phyloP scores from a whole-genome alignment of 1,140 invertebrate species.

The Bombus haemorrhoidalis region DNA sequence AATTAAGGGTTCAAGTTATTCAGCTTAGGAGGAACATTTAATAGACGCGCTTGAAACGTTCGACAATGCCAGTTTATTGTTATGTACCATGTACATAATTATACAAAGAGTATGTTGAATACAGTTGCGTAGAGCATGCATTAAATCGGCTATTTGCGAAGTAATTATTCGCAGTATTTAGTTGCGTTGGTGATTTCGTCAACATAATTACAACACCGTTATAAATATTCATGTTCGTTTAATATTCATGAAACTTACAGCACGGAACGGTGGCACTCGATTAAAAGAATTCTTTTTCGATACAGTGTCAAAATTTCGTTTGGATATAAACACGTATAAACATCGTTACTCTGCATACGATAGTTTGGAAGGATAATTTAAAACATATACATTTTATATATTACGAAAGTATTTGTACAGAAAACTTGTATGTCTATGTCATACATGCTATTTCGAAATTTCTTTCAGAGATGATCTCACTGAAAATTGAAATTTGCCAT shows the following conservation, averaged over 20 bases:
- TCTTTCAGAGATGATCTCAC: too few relatives aligned
- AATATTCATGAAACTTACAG: constrained; percentile 14
- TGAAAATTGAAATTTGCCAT: too few relatives aligned
- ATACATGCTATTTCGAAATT: too few relatives aligned
- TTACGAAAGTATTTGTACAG: background rate
- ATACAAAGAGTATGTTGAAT: background rate
- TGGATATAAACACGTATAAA: background rate
- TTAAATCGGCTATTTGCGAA: background rate
- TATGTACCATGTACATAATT: background rate
- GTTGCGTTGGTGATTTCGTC: constrained; percentile 6
- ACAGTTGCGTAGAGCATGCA: background rate
- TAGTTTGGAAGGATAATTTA: background rate
- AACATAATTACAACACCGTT: constrained; percentile 8
- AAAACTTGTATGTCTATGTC: background rate
- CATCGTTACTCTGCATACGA: background rate
- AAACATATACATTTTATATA: background rate
- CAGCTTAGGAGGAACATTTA: background rate
- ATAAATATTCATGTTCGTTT: constrained; percentile 38
- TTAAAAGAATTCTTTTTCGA: background rate
- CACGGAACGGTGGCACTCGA: background rate
- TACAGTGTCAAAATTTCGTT: background rate
- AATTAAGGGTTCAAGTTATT: background rate
- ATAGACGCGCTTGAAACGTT: background rate
- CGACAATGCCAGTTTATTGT: background rate
- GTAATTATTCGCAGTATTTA: constrained; percentile 27